A percentile compares a stretch with the other conserved stretches of the same genome.
Conservation (phyloP, 2,113 vertebrate species). For the Mola mola region DNA sequence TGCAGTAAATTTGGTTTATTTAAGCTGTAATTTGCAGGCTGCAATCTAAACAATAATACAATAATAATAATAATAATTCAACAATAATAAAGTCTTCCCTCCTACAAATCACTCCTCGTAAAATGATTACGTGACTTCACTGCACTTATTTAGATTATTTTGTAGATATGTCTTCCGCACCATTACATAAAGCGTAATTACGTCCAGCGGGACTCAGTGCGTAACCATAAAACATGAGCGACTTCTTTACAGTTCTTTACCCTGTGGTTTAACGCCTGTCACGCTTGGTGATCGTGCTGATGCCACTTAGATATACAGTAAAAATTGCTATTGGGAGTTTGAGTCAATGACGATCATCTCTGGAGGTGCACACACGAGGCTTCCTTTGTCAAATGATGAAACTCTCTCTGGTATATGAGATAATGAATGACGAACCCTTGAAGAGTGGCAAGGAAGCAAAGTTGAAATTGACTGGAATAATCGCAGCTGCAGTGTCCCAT, state of each 20-base stretch:
- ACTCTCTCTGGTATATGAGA: too few species aligned
- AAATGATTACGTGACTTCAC: background rate
- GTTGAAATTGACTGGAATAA: too few species aligned
- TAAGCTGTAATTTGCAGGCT: too few species aligned
- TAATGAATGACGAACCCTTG: too few species aligned
- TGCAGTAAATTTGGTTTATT: too few species aligned
- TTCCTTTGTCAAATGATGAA: background rate
- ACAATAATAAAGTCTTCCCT: too few species aligned
- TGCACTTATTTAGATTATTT: background rate
- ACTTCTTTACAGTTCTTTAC: background rate
- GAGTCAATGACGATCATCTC: background rate
- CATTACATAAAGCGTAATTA: background rate
- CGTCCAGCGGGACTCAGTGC: slow-evolving; percentile 1
- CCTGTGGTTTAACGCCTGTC: slow-evolving; percentile 3
- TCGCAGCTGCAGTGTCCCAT: too few species aligned
- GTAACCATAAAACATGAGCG: background rate
- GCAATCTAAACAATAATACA: too few species aligned
- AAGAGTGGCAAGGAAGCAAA: too few species aligned
- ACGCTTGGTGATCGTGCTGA: background rate
- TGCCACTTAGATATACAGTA: background rate
- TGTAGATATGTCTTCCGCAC: background rate
- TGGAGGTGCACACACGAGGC: background rate
- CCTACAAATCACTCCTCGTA: background rate
- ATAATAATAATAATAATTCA: too few species aligned
- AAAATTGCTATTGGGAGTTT: background rate